Percentiles rank a stretch among this genome's conserved stretches.
phyloP scores from a whole-genome alignment of 1,140 invertebrate genomes.

The Bombus confusus region DNA sequence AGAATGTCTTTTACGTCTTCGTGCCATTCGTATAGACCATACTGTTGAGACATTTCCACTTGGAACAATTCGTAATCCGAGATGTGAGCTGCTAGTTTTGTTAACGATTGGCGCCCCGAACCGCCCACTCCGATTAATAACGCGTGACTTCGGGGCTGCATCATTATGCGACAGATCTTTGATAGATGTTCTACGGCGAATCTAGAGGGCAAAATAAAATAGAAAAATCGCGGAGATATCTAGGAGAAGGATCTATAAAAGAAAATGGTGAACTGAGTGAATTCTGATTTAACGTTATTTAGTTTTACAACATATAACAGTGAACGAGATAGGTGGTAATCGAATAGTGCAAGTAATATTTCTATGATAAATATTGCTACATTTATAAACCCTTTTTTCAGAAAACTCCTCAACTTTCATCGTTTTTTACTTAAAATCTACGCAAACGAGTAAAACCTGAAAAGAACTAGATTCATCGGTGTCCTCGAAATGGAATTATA shows the following conservation, averaged over 20 bases:
- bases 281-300: neutral
- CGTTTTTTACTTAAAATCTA: no score
- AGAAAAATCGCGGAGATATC: neutral
- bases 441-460: slow-evolving; percentile 86
- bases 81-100: slow-evolving; percentile 94
- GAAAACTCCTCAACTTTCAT: no score
- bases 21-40: slow-evolving; percentile 93
- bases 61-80: slow-evolving; percentile 96
- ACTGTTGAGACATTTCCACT: slow-evolving; percentile 95
- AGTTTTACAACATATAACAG: no score
- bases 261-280: neutral
- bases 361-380: no score
- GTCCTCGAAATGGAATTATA: slow-evolving; percentile 98
- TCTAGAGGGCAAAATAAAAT: slow-evolving; percentile 75
- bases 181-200: slow-evolving; percentile 98
- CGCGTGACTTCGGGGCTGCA: slow-evolving; percentile 93
- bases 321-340: slow-evolving; percentile 81
- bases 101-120: slow-evolving; percentile 94
- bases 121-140: slow-evolving; percentile 95
- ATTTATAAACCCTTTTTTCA: slow-evolving; percentile 71
- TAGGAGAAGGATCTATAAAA: neutral
- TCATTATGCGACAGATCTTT: slow-evolving; percentile 94
- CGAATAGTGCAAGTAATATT: no score
- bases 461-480: slow-evolving; percentile 97
- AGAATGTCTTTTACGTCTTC: slow-evolving; percentile 94